Conservation (phyloP, 2,113 vertebrate species). For the Malaclemys terrapin region DNA sequence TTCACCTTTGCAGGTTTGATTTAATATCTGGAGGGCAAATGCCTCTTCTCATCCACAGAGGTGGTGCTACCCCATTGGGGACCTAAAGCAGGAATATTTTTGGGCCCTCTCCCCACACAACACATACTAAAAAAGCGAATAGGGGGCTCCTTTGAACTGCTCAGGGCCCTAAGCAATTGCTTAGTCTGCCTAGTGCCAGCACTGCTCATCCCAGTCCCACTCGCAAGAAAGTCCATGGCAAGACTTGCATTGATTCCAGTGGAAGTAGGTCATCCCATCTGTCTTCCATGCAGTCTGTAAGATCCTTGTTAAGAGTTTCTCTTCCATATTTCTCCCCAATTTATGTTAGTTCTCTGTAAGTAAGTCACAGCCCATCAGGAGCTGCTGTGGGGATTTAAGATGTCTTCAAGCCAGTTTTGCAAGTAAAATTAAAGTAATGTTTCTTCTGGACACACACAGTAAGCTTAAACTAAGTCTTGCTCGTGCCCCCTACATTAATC, state of each 20-base stretch:
- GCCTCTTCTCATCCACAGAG: neutral
- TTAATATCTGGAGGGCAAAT: neutral
- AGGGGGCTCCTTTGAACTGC: neutral
- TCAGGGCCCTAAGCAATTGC: neutral
- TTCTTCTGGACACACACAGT: neutral
- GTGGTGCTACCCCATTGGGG: neutral
- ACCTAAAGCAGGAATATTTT: neutral
- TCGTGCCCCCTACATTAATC: neutral
- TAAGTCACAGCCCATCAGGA: neutral
- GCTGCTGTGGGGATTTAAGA: neutral
- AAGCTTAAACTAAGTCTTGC: neutral
- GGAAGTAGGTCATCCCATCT: too few relatives aligned
- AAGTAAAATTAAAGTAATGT: neutral
- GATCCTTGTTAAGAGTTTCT: neutral
- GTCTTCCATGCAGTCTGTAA: neutral
- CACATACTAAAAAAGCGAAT: neutral
- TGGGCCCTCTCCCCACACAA: neutral
- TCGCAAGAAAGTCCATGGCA: neutral
- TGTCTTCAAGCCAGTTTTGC: neutral
- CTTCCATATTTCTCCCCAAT: accelerated
- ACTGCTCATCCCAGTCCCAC: neutral
- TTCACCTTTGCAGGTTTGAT: neutral
- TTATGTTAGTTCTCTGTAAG: neutral
- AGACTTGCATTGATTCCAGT: too few relatives aligned
- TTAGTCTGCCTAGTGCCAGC: neutral